phyloP scores from a whole-genome alignment of 2,888 invertebrate species.

The Beris morrisii region DNA sequence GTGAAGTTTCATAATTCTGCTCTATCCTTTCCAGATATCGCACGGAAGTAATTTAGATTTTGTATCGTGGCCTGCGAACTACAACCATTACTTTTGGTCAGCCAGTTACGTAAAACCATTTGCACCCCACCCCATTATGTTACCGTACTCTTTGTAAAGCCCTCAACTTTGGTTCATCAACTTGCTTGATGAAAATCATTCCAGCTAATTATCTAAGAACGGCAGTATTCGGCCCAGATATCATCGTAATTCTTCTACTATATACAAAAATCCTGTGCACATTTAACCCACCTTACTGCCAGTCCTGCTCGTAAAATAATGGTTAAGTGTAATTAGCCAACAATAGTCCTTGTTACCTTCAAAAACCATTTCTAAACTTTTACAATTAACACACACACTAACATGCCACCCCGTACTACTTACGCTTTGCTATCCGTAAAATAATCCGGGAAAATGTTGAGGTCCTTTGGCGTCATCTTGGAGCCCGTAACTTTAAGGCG shows the following conservation, averaged over 20 bases:
- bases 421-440: background rate
- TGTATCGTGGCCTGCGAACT: too few species aligned
- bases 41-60: too few species aligned
- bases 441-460: background rate
- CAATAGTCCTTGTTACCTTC: constrained; percentile 30
- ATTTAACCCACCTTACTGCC: background rate
- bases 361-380: constrained; percentile 28
- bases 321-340: constrained; percentile 31
- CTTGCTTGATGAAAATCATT: background rate
- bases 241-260: constrained; percentile 17
- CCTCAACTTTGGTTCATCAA: background rate
- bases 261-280: constrained; percentile 8
- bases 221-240: background rate
- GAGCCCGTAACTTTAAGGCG: background rate
- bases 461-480: background rate
- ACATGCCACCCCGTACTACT: background rate
- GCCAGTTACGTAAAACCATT: too few species aligned
- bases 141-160: background rate
- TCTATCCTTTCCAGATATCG: too few species aligned
- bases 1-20: too few species aligned
- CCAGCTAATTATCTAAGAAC: too few species aligned
- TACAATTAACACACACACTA: constrained; percentile 31
- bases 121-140: background rate
- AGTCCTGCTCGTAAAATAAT: constrained; percentile 27
- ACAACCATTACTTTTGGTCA: too few species aligned